phyloP scores from a whole-genome alignment of 2,113 vertebrate species.

The Cyprinus carpio region DNA sequence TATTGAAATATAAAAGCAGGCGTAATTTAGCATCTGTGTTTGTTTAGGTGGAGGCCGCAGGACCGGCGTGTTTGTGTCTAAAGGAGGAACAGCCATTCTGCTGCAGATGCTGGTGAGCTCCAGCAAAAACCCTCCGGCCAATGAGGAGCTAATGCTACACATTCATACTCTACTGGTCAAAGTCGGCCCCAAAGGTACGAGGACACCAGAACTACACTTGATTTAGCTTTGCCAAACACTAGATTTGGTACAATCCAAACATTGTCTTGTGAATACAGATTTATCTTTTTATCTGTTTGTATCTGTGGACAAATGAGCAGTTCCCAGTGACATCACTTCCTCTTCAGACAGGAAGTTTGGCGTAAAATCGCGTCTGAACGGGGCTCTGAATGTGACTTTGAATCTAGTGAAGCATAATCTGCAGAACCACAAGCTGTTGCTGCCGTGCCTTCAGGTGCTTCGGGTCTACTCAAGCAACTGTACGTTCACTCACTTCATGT shows the following conservation, averaged over 20 bases:
- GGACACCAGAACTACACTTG: background rate
- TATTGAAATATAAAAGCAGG: too few species aligned
- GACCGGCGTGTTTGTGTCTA: conserved; percentile 84
- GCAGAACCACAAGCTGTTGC: conserved; percentile 85
- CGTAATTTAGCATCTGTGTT: conserved; percentile 1
- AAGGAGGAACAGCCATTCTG: conserved; percentile 91
- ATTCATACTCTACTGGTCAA: conserved; percentile 92
- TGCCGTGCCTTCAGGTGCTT: conserved; percentile 95
- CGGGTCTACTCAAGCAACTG: conserved; percentile 90
- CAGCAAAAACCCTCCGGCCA: conserved; percentile 82
- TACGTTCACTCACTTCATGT: conserved; percentile 73
- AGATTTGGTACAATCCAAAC: too few species aligned
- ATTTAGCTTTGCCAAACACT: background rate
- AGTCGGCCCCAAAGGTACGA: conserved; percentile 90
- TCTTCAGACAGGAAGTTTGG: conserved; percentile 93
- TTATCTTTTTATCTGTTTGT: background rate
- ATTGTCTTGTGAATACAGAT: too few species aligned
- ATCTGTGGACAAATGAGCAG: background rate
- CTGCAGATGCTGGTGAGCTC: conserved; percentile 85
- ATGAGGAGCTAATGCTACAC: conserved; percentile 92
- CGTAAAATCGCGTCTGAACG: conserved; percentile 90
- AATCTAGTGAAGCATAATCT: conserved; percentile 92
- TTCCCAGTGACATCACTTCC: background rate
- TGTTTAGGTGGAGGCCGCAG: conserved; percentile 84
- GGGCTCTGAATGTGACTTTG: conserved; percentile 84